Conservation (phyloP, 2,113 vertebrate species). For the Daubentonia madagascariensis region DNA sequence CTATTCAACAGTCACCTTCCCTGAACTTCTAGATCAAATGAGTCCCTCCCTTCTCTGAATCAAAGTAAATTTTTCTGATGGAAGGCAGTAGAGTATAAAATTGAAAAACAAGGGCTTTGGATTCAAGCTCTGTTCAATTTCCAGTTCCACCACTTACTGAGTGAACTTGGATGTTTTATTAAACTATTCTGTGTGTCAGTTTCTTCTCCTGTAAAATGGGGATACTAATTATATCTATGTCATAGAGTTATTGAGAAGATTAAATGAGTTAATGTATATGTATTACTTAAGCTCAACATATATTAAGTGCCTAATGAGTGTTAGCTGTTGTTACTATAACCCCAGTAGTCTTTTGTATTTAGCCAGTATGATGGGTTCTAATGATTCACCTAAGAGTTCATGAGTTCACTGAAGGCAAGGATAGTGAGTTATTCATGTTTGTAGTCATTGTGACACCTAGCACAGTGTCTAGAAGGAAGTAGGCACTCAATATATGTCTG, state of each 20-base stretch:
- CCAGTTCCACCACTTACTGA: not conserved
- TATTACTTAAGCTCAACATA: not conserved
- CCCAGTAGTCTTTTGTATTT: not conserved
- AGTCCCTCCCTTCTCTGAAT: not conserved
- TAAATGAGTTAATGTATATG: not conserved
- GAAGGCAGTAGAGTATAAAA: not conserved
- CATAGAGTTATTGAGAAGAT: not conserved
- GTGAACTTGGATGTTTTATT: not conserved
- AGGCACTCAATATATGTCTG: not conserved
- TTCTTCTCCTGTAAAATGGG: slow-evolving; percentile 15
- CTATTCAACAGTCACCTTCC: not conserved
- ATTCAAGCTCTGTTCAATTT: not conserved
- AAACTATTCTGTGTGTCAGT: not conserved
- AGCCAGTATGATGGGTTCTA: not conserved
- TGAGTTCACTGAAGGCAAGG: not conserved
- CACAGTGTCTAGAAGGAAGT: not conserved
- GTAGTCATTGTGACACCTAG: not conserved
- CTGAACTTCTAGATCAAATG: not conserved
- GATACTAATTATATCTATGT: not conserved
- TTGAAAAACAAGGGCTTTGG: not conserved
- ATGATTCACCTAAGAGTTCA: not conserved
- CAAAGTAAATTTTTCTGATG: not conserved
- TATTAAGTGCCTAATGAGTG: not conserved
- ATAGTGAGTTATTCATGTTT: not conserved
- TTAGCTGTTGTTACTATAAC: not conserved